Base-by-base conservation (phyloP, 30 jellyfish, hydroid and myxozoan species). In the Aurelia aurita region DNA sequence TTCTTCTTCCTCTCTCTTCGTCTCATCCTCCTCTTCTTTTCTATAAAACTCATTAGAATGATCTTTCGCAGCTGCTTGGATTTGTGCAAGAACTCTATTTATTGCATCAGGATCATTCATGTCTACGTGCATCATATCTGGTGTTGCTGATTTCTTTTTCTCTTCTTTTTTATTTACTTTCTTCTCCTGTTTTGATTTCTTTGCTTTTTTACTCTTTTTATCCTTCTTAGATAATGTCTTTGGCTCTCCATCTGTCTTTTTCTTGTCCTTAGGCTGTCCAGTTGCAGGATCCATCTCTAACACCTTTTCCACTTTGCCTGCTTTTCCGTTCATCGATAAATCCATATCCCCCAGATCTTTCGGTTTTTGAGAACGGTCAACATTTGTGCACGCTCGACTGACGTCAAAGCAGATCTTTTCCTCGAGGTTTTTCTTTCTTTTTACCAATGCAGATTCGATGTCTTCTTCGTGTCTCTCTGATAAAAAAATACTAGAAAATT, bases 391-490 rank as follows among this genome's bases (percentile, higher is more conserved):
- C 0, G 98, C 98, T 15, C 49, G 72, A 63, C 92, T 72, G 39
- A 92, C 55, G 19, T 82, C 74, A 62, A 55, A 32, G 70, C 98
- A 92, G 66, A 92, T 69, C 25, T 51, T 39, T 18, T 80, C n/a
- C 71, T 62, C 95, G 14, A 81, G 21, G 66, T 88, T 90, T 57
- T 53, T 62, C n/a, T 67, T 55, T 2, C 61, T 77, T 58, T 77
- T 92, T 19, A 77, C 85, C 15, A 92, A 75, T 0, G 91, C 92
- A 5, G 80, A 21, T 72, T 92, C 98, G 20, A 92, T 77, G 29
- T 87, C 98, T 45, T 92, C 98, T 27, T 92, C 98, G 62, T 92
- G 98, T 29, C 91, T 78, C 89, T 92, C 98, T 91, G 77, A n/a
- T 27, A 63, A 16, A 47, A 5, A 14, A n/a, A 16, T 18, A 4